Base-by-base conservation (phyloP, 2,888 invertebrate genomes). In the Lithosia quadra region DNA sequence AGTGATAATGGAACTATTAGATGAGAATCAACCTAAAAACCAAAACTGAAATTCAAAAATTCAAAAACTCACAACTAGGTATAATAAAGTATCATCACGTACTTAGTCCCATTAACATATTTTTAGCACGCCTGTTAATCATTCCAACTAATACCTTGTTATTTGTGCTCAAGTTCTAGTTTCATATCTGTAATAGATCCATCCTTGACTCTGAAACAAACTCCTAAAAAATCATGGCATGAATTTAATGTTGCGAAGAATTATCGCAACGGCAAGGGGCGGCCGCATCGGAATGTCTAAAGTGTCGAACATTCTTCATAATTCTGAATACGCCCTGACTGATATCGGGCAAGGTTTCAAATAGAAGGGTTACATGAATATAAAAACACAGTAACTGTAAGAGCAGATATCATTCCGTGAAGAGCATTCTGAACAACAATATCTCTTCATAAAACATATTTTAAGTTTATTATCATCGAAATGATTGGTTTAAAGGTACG, bases 181-280 rank as follows among this genome's bases (percentile, higher is more conserved):
- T 71, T 65, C 63, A 70, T 63, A 68, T 72, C 65, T 71, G 61
- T 62, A 67, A 71, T 39, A 36, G 15, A 72, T 39, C 28, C 28
- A 68, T 78, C 77, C 77, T 81, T 81, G 81, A 79, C 66, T 68
- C 69, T 70, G 65, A 71, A 68, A 68, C 72, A 74, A 76, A 78
- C 71, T 72, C 74, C 74, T 72, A 77, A 72, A 72, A 74, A 79
- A 74, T 76, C 76, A 81, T 78, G 75, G 79, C 72, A 72, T 75
- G 56, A 78, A 76, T 80, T 80, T 69, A 70, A 72, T 76, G 79
- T 82, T 80, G 72, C 76, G 77, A 82, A 81, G 81, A 86, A 86
- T 85, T 83, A 83, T 81, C 74, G 75, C 71, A 71, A 71, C 86
- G 79, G 81, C 86, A 83, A 88, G 88, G 85, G 88, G 87, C 84